Conservation (phyloP, 2,888 invertebrate species). For the Acanthacorydalis orientalis region DNA sequence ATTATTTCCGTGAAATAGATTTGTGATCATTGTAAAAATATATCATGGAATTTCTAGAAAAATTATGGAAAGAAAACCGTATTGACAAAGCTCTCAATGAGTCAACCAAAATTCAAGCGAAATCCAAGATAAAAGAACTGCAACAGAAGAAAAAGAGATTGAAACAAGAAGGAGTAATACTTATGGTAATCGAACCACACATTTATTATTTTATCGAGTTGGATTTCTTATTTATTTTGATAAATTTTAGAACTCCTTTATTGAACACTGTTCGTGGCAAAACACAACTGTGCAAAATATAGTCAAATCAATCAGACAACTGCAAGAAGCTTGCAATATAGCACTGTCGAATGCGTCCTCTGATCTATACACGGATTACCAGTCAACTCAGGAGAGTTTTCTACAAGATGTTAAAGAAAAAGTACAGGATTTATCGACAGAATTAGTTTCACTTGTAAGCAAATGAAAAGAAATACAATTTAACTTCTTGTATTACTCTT, state of each 20-base stretch:
- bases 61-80: not conserved
- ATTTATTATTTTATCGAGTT: not conserved
- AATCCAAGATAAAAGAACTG: conserved; percentile 7
- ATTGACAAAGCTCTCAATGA: not conserved
- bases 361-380: conserved; percentile 6
- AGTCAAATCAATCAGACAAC: conserved; percentile 22
- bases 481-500: not conserved
- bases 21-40: too few relatives aligned
- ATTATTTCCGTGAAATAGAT: too few relatives aligned
- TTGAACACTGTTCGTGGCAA: conserved; percentile 19
- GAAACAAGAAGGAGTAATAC: conserved; percentile 12
- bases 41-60: conserved; percentile 5
- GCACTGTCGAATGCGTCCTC: conserved; percentile 13
- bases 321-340: conserved; percentile 24
- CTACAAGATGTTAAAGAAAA: conserved; percentile 17
- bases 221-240: not conserved
- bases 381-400: conserved; percentile 6
- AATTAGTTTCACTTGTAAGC: conserved; percentile 23
- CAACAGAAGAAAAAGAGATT: conserved; percentile 12
- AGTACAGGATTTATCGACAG: conserved; percentile 24
- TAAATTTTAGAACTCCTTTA: conserved; percentile 10
- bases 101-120: not conserved
- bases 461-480: too few relatives aligned
- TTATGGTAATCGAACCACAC: conserved; percentile 11
- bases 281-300: conserved; percentile 23